Percentiles rank a stretch among this genome's conserved stretches.
Conservation (phyloP, 1,140 invertebrate genomes). For the Scaptomyza pallida region DNA sequence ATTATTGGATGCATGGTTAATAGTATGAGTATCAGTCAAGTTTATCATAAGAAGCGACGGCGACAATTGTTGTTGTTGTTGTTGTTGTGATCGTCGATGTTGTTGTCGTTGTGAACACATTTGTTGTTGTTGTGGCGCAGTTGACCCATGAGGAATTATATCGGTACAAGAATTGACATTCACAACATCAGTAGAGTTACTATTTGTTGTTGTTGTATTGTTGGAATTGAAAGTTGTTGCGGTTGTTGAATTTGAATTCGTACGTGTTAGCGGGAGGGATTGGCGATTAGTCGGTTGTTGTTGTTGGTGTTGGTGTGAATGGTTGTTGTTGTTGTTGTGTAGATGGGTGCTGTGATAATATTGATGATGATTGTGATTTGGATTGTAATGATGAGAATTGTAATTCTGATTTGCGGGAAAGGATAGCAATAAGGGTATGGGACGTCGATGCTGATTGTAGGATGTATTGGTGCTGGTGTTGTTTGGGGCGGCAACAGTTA, state of each 20-base stretch:
- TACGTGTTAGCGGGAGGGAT: slow-evolving; percentile 83
- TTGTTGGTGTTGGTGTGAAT: slow-evolving; percentile 47
- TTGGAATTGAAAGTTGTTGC: slow-evolving; percentile 81
- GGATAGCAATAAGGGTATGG: slow-evolving; percentile 48
- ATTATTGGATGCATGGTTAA: slow-evolving; percentile 66
- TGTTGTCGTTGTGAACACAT: slow-evolving; percentile 44
- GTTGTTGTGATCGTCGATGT: slow-evolving; percentile 45
- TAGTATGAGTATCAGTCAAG: slow-evolving; percentile 51
- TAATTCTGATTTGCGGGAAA: slow-evolving; percentile 24
- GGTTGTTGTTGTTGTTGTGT: slow-evolving; percentile 38
- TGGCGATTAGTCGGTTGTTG: slow-evolving; percentile 83
- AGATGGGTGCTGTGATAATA: slow-evolving; percentile 47
- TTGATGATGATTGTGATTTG: slow-evolving; percentile 51
- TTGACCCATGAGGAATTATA: slow-evolving; percentile 81
- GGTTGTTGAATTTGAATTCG: slow-evolving; percentile 81
- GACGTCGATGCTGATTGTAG: slow-evolving; percentile 20
- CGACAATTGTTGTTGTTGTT: slow-evolving; percentile 47
- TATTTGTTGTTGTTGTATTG: slow-evolving; percentile 83
- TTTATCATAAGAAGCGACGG: slow-evolving; percentile 51
- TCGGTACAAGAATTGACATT: slow-evolving; percentile 84
- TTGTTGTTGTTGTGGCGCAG: slow-evolving; percentile 53
- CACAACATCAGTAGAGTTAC: slow-evolving; percentile 82
- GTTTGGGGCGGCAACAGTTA: slow-evolving; percentile 59
- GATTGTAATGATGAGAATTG: slow-evolving; percentile 32
- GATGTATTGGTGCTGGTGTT: slow-evolving; percentile 5